A percentile compares a stretch with the other conserved stretches of the same genome.
Evolutionary conservation across 2,888 invertebrate genomes (phyloP).

Genomic region (Heliconius charithonia): DNA sequence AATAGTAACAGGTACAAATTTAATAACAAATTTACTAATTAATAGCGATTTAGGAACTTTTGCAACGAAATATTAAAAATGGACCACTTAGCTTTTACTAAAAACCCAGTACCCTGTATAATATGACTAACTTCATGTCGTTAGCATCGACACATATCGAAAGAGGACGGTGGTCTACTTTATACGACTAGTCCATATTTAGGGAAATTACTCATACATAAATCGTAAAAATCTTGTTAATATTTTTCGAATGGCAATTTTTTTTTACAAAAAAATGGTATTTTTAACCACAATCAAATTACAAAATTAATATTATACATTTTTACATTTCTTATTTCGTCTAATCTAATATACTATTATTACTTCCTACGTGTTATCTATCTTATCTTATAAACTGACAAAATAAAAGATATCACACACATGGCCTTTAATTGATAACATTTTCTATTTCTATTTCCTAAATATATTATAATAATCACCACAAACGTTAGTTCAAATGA

Average conservation of each 20-base stretch:
- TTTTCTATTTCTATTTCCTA: not conserved
- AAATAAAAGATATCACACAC: slow-evolving; percentile 35
- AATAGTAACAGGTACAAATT: too few species aligned
- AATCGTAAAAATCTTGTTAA: not conserved
- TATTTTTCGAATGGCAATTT: not conserved
- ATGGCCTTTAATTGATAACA: slow-evolving; percentile 32
- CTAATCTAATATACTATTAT: slow-evolving; percentile 6
- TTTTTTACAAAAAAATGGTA: not conserved
- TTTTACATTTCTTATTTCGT: not conserved
- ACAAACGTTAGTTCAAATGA: not conserved
- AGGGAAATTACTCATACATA: not conserved
- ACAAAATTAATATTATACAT: not conserved
- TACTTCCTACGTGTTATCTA: not conserved
- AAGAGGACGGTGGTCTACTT: too few species aligned
- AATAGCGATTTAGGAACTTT: too few species aligned
- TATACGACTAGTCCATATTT: too few species aligned
- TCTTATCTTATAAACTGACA: slow-evolving; percentile 14
- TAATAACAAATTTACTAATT: too few species aligned
- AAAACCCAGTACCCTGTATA: too few species aligned
- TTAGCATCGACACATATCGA: too few species aligned
- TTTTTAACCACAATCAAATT: too few species aligned
- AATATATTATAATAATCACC: not conserved
- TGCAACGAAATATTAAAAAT: too few species aligned
- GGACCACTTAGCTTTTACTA: too few species aligned
- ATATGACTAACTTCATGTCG: too few species aligned